These are phyloP conservation scores for Tromatobia lineatoria DNA, from an alignment of 2,888 invertebrate species.

Conservation along the genomic window DNA sequence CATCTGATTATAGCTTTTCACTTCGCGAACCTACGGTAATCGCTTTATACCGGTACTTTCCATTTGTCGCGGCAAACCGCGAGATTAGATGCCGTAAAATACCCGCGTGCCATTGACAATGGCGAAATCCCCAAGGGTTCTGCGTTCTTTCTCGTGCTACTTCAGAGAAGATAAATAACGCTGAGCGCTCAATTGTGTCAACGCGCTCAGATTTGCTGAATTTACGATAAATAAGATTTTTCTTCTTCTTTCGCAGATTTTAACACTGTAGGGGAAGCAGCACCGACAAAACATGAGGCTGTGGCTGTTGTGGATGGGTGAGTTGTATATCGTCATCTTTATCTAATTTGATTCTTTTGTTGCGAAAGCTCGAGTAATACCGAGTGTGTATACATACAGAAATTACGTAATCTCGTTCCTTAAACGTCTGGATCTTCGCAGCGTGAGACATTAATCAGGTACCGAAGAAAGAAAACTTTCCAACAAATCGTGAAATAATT, in stretches of 20 bases:
- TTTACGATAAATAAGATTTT: not conserved
- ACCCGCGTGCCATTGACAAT: slow-evolving; percentile 65
- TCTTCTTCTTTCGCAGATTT: slow-evolving; percentile 64
- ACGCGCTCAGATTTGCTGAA: slow-evolving; percentile 26
- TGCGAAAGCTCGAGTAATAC: slow-evolving; percentile 25
- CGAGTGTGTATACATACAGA: not conserved
- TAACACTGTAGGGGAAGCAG: slow-evolving; percentile 75
- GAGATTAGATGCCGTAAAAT: slow-evolving; percentile 42
- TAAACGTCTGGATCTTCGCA: not conserved
- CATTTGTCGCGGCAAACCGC: slow-evolving; percentile 70
- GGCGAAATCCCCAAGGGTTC: slow-evolving; percentile 30
- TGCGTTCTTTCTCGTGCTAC: slow-evolving; percentile 33
- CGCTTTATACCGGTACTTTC: slow-evolving; percentile 64
- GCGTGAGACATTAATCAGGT: slow-evolving; percentile 16
- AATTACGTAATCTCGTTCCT: slow-evolving; percentile 1
- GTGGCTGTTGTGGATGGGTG: slow-evolving; percentile 82
- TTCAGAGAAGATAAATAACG: slow-evolving; percentile 8
- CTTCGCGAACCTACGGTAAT: slow-evolving; percentile 41
- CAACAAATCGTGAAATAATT: slow-evolving; percentile 66
- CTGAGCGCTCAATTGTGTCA: slow-evolving; percentile 41
- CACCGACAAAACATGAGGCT: slow-evolving; percentile 80
- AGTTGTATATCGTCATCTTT: slow-evolving; percentile 63
- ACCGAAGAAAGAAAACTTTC: slow-evolving; percentile 53
- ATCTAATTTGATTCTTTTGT: slow-evolving; percentile 23
- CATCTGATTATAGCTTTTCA: slow-evolving; percentile 70